Evolutionary conservation across 1,140 invertebrate species (phyloP).

Genomic region (Adoxophyes honmai): DNA sequence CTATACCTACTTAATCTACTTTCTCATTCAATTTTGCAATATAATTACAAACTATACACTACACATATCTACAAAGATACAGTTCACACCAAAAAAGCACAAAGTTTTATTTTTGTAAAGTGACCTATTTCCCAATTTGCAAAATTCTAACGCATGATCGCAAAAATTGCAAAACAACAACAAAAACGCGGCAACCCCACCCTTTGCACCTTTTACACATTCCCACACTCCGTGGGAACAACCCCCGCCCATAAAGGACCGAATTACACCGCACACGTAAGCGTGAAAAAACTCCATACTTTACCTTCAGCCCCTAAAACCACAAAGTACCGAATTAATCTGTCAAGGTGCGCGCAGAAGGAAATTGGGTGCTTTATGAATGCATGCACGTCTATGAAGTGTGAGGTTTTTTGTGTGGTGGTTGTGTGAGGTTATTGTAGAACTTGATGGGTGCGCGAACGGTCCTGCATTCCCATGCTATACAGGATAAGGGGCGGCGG

Average conservation of each 20-base stretch:
- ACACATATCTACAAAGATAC: no score
- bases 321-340: slow-evolving; percentile 44
- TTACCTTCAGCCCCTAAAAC: slow-evolving; percentile 42
- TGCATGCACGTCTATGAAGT: slow-evolving; percentile 47
- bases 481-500: slow-evolving; percentile 45
- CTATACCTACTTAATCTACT: no score
- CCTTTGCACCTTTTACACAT: slow-evolving; percentile 68
- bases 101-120: no score
- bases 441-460: slow-evolving; percentile 43
- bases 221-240: slow-evolving; percentile 71
- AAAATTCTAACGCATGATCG: slow-evolving; percentile 19
- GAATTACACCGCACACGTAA: slow-evolving; percentile 29
- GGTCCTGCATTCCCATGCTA: slow-evolving; percentile 57
- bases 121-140: slow-evolving; percentile 13
- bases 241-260: slow-evolving; percentile 55
- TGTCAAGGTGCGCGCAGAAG: slow-evolving; percentile 23
- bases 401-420: slow-evolving; percentile 30
- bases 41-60: no score
- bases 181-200: slow-evolving; percentile 21
- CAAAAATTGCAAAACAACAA: slow-evolving; percentile 15
- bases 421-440: slow-evolving; percentile 24
- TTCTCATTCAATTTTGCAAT: no score
- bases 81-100: no score
- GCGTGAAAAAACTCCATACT: slow-evolving; percentile 43
- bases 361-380: slow-evolving; percentile 47